Evolutionary conservation across 1,140 invertebrate genomes (phyloP).

Genomic region (Sycophila sp.): DNA sequence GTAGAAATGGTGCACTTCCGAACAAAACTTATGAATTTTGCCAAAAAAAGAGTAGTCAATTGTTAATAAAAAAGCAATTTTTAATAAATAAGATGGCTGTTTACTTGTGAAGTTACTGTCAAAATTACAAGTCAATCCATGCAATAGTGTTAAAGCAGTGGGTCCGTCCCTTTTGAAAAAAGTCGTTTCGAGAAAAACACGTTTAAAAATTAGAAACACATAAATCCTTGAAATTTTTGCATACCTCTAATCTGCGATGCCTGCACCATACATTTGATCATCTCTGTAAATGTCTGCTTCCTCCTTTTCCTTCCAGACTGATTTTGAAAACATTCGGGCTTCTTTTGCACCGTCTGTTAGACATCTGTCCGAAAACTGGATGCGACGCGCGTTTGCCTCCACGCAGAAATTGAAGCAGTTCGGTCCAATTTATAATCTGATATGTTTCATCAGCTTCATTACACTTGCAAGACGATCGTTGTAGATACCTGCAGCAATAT

Average conservation of each 20-base stretch:
- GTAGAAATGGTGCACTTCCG: too few species aligned
- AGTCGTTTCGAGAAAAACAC: conserved; percentile 2
- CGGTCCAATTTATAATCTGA: background rate
- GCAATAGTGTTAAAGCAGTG: too few species aligned
- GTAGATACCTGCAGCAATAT: too few species aligned
- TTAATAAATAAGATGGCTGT: too few species aligned
- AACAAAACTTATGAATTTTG: too few species aligned
- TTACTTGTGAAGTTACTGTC: too few species aligned
- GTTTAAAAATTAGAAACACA: background rate
- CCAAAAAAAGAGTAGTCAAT: too few species aligned
- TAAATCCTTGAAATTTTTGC: conserved; percentile 1
- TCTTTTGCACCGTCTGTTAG: background rate
- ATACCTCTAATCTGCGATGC: conserved; percentile 1
- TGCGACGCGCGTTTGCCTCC: background rate
- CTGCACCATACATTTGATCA: background rate
- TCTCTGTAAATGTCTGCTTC: background rate
- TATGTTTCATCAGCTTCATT: too few species aligned
- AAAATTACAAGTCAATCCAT: too few species aligned
- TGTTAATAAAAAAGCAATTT: too few species aligned
- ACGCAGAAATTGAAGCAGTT: background rate
- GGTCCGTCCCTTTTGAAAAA: too few species aligned
- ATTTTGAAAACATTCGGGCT: background rate
- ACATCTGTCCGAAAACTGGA: background rate
- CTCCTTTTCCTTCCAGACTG: background rate
- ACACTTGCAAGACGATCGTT: too few species aligned